Evolutionary conservation across 2,797 vertebrate genomes (phyloP).

Genomic region (Limosa lapponica): DNA sequence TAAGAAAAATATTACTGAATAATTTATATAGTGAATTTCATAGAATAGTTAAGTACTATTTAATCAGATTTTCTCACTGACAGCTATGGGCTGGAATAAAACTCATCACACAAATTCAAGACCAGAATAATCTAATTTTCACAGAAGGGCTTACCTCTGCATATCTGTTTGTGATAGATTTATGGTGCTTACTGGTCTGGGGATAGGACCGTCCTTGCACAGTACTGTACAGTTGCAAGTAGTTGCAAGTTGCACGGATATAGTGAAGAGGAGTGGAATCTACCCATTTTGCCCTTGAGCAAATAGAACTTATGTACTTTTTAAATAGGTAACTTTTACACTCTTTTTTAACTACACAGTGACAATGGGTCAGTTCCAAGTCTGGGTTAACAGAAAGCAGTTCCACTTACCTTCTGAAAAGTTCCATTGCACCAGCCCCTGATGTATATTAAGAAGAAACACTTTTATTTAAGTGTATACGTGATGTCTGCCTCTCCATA

Average conservation of each 20-base stretch:
- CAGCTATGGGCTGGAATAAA: not conserved
- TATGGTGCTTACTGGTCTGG: not conserved
- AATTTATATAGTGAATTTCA: not conserved
- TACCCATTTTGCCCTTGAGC: not conserved
- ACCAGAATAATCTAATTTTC: not conserved
- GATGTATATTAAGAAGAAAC: not conserved
- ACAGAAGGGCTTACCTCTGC: not conserved
- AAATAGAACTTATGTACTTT: not conserved
- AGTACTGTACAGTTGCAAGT: not conserved
- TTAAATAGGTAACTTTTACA: not conserved
- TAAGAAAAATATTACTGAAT: conserved; percentile 27
- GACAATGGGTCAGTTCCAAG: not conserved
- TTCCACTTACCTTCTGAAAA: not conserved
- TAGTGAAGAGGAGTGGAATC: not conserved
- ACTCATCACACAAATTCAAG: not conserved
- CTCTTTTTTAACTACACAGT: not conserved
- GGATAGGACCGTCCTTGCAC: not conserved
- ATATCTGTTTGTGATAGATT: not conserved
- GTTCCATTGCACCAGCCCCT: not conserved
- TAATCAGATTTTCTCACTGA: not conserved
- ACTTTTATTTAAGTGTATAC: not conserved
- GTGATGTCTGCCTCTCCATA: not conserved
- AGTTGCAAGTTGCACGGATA: not conserved
- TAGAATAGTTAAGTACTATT: not conserved
- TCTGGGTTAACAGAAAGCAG: not conserved